Base-by-base conservation (phyloP, 2,113 vertebrate genomes). In the Campylorhamphus procurvoides region DNA sequence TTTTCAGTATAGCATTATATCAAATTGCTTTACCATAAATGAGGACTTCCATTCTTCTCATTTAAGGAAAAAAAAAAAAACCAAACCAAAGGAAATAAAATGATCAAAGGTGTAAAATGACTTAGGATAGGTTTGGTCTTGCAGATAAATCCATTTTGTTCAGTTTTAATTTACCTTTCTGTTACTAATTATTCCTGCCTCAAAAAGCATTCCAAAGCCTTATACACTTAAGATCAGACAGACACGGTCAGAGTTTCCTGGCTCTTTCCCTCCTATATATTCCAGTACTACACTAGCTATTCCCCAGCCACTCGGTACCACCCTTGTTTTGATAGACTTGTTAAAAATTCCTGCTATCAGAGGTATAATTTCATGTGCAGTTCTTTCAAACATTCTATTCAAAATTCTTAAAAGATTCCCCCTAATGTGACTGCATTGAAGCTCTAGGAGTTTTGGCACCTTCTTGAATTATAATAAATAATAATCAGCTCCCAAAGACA, bases 101-200 rank as follows among this genome's bases (percentile, higher is more conserved):
- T 15, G 8, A 82, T 58, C 66, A 68, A 67, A 87, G 64, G 14
- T 72, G 76, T 58, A 53, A 82, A 92, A 82, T 64, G 3, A 82
- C n/a, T 81, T 78, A 39, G 19, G 35, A 53, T 68, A 83, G 7
- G 33, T 64, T 68, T 93, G 63, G 73, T 86, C 44, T 89, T 86
- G 17, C 47, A 93, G 80, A 84, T 44, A 73, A 92, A 68, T 50
- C 44, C 0, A 2, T n/a, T 86, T 72, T 63, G 44, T 95, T 83
- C n/a, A 59, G 22, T 86, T 83, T 95, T 75, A 78, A 90, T 79
- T 89, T 76, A 91, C 63, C 49, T 93, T 77, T 88, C 73, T 79
- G 76, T 83, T 86, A 89, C 52, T 87, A 84, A 84, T 91, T 86
- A 93, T 46, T 88, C 46, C 39, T 72, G 76, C 60, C 23, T 89